phyloP scores from a whole-genome alignment of 2,113 vertebrate species.

The Forbesichthys papilliferus region DNA sequence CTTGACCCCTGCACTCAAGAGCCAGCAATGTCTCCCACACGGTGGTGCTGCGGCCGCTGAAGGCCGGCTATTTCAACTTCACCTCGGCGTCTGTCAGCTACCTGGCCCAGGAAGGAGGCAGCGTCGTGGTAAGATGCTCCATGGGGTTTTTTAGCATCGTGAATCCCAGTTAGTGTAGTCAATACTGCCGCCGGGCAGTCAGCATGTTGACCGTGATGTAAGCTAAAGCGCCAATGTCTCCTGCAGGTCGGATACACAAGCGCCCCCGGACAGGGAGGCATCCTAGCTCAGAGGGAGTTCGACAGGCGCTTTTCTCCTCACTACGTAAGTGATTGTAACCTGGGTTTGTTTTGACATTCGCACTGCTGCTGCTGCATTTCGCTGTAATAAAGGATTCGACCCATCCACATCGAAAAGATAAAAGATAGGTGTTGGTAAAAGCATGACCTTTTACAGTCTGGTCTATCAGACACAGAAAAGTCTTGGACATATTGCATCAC shows the following conservation, averaged over 20 bases:
- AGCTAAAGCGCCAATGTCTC: background rate
- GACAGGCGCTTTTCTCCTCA: conserved; percentile 95
- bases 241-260: conserved; percentile 90
- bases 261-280: conserved; percentile 92
- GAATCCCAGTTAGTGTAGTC: background rate
- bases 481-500: too few species aligned
- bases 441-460: too few species aligned
- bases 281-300: conserved; percentile 93
- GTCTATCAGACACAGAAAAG: too few species aligned
- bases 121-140: conserved; percentile 84
- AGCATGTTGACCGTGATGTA: background rate
- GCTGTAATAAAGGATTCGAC: too few species aligned
- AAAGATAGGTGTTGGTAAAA: too few species aligned
- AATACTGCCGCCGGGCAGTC: background rate
- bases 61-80: conserved; percentile 97
- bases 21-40: conserved; percentile 96
- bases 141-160: background rate
- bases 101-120: conserved; percentile 89
- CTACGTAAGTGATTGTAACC: conserved; percentile 80
- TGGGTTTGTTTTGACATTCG: background rate
- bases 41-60: conserved; percentile 90
- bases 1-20: conserved; percentile 74
- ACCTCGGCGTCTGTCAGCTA: conserved; percentile 92
- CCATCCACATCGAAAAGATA: too few species aligned
- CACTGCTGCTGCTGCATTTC: too few species aligned